Evolutionary conservation across 2,888 invertebrate genomes (phyloP).

Genomic region (Tupiocoris notatus): DNA sequence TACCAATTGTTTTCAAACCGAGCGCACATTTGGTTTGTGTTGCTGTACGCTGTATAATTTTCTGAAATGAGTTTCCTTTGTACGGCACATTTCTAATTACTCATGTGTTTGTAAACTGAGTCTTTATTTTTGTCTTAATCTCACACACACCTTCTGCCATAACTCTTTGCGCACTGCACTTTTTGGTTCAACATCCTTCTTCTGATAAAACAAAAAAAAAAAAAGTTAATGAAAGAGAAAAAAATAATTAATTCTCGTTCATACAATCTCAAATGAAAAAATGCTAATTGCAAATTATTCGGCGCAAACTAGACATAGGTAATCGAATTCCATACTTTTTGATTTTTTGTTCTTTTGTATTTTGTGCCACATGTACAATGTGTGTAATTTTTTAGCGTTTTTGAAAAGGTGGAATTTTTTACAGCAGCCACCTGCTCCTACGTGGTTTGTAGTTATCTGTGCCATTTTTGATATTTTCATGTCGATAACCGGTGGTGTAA

Average conservation of each 20-base stretch:
- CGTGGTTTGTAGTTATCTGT: conserved; percentile 26
- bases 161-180: conserved; percentile 42
- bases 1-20: conserved; percentile 30
- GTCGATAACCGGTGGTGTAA: conserved; percentile 19
- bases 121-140: conserved; percentile 53
- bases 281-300: not conserved
- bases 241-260: conserved; percentile 3
- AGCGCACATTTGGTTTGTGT: conserved; percentile 39
- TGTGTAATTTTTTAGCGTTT: conserved; percentile 29
- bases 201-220: conserved; percentile 3
- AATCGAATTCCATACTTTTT: conserved; percentile 4
- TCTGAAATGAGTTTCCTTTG: conserved; percentile 49
- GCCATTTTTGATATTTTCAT: conserved; percentile 24
- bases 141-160: conserved; percentile 49
- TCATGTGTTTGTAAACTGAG: conserved; percentile 56
- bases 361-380: conserved; percentile 41
- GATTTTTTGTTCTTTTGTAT: conserved; percentile 37
- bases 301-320: not conserved
- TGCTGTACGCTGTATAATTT: conserved; percentile 36
- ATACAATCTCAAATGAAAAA: not conserved
- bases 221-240: not conserved
- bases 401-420: conserved; percentile 40
- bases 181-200: conserved; percentile 31
- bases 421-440: conserved; percentile 39
- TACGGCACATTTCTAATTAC: conserved; percentile 47